phyloP scores from a whole-genome alignment of 2,113 vertebrate genomes.

The Chrysochloris asiatica region DNA sequence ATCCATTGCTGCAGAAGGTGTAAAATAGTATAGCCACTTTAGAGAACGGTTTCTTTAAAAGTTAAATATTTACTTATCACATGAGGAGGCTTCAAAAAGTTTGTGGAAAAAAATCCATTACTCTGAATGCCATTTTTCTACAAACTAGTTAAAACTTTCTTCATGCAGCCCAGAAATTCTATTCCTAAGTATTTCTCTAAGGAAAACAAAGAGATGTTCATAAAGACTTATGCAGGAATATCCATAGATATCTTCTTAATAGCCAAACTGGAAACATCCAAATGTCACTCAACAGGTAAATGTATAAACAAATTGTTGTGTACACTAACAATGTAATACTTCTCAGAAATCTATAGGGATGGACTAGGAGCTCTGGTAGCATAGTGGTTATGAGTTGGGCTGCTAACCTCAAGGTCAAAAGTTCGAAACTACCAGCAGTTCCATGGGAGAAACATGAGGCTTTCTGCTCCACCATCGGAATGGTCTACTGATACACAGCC shows the following conservation, averaged over 20 bases:
- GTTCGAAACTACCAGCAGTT: too few relatives aligned
- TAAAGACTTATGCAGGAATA: background rate
- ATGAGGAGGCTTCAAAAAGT: too few relatives aligned
- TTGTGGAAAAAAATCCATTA: too few relatives aligned
- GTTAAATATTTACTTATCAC: background rate
- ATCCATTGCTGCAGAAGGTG: background rate
- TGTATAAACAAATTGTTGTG: background rate
- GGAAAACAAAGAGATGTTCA: conserved; percentile 8
- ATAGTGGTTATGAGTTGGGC: too few relatives aligned
- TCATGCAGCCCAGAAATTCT: background rate
- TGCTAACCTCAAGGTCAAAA: too few relatives aligned
- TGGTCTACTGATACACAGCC: too few relatives aligned
- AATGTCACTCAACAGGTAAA: background rate
- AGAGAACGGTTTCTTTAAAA: conserved; percentile 17
- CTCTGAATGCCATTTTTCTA: too few relatives aligned
- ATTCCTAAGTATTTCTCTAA: background rate
- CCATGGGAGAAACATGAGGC: too few relatives aligned
- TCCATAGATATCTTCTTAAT: background rate
- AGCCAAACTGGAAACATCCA: background rate
- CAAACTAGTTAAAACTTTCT: too few relatives aligned
- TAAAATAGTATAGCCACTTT: background rate
- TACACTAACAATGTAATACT: background rate
- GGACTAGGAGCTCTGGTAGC: too few relatives aligned
- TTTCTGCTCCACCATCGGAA: too few relatives aligned
- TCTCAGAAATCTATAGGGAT: too few relatives aligned